Conservation (phyloP, 1,140 invertebrate genomes). For the Lasioglossum baleicum region DNA sequence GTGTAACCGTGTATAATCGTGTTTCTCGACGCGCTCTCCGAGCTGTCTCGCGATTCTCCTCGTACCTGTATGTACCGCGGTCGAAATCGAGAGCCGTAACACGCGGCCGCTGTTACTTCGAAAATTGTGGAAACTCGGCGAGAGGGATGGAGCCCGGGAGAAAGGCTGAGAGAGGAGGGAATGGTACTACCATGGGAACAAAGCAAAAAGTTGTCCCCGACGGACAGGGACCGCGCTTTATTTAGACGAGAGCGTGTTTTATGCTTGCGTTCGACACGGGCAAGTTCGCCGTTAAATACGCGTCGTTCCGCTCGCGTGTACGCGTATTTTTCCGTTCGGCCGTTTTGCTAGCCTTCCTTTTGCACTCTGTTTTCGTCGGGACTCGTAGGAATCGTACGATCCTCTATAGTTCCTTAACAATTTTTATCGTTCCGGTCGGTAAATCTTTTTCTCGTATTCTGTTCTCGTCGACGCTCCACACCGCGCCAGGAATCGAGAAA, state of each 20-base stretch:
- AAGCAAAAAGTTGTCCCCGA: slow-evolving; percentile 28
- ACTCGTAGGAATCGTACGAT: background rate
- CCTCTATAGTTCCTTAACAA: background rate
- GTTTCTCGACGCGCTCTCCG: background rate
- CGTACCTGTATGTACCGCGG: too few species aligned
- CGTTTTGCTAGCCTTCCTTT: too few species aligned
- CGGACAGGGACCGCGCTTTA: slow-evolving; percentile 64
- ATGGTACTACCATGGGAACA: too few species aligned
- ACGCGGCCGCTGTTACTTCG: too few species aligned
- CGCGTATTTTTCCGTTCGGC: background rate
- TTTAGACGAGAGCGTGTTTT: slow-evolving; percentile 74
- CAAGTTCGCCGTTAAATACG: slow-evolving; percentile 65
- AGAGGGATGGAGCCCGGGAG: slow-evolving; percentile 22
- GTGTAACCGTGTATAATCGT: too few species aligned
- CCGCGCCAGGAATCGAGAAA: too few species aligned
- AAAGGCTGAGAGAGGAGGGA: background rate
- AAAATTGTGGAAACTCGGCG: too few species aligned
- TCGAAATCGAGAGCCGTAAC: too few species aligned
- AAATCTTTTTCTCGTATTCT: too few species aligned
- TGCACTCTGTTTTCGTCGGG: too few species aligned
- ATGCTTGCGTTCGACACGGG: slow-evolving; percentile 67
- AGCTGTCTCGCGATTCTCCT: background rate
- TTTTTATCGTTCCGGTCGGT: background rate
- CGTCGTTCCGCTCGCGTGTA: slow-evolving; percentile 50
- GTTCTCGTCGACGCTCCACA: too few species aligned